Base-by-base conservation (phyloP, 2,888 invertebrate genomes). In the Cremastinae sp. region DNA sequence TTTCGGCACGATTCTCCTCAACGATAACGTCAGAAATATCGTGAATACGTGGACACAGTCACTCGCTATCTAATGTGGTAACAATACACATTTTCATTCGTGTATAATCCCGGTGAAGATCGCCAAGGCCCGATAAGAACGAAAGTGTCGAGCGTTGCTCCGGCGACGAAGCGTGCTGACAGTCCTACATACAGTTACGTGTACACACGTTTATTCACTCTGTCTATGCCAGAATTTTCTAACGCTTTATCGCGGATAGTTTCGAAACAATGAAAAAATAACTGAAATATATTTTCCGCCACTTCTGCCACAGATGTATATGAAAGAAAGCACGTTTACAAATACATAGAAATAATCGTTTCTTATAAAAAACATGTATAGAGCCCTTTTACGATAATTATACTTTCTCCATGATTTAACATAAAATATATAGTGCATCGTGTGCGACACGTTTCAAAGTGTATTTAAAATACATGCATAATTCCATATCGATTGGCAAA, bases 71-170 rank as follows among this genome's bases (percentile, higher is more conserved):
- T 16, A 34, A 4, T 36, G 1, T 45, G 16, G 22, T 9, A 16
- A 20, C 45, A 45, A 16, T 47, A 62, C 34, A 56, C 41, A 53
- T 65, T 66, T 66, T 45, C 49, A 16, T 59, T 65, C n/a, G 22
- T 59, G 65, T 64, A 58, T 64, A 56, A 73, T 68, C 54, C 51
- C 47, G 69, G 45, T 1, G 53, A 61, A 74, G 78, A 79, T 79
- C 59, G 58, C 68, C 71, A 36, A 79, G 49, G 68, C 22, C n/a
- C 61, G 78, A 79, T 79, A 76, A 74, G 22, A 14, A 56, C 47
- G 16, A 64, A 74, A 74, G 71, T 74, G 74, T 71, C 62, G 78
- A 71, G 69, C 74, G 74, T 78, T 72, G 78, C 78, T 78, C 75
- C 47, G 56, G 56, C 62, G 56, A 74, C 75, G 59, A 73, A 69